These are phyloP conservation scores for Drosophila austrosaltans DNA, from an alignment of 2,888 invertebrate genomes.

Conservation along the genomic window DNA sequence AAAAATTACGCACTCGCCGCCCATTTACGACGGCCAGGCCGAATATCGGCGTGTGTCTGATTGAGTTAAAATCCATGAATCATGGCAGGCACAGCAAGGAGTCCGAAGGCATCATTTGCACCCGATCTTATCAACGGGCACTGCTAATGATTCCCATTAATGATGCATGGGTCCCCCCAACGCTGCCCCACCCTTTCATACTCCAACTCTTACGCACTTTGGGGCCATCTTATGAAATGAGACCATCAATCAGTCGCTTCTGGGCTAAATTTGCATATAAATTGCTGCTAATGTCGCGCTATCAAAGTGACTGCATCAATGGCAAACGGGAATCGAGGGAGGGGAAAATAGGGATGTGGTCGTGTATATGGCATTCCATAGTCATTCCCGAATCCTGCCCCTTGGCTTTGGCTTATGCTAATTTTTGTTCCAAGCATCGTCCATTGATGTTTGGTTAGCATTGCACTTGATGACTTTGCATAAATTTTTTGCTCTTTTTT, in stretches of 20 bases:
- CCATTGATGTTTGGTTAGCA: constrained; percentile 77
- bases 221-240: constrained; percentile 73
- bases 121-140: constrained; percentile 74
- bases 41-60: constrained; percentile 21
- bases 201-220: constrained; percentile 45
- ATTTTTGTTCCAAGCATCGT: constrained; percentile 72
- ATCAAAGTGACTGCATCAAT: constrained; percentile 81
- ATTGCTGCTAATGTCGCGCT: constrained; percentile 84
- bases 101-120: constrained; percentile 63
- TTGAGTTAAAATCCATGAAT: constrained; percentile 40
- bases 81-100: constrained; percentile 33
- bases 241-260: constrained; percentile 81
- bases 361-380: constrained; percentile 49
- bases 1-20: constrained; percentile 70
- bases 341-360: constrained; percentile 51
- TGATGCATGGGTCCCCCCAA: constrained; percentile 59
- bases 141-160: constrained; percentile 78
- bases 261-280: constrained; percentile 83
- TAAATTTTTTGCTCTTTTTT: constrained; percentile 49
- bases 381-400: constrained; percentile 36
- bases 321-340: neutral
- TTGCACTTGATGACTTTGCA: constrained; percentile 79
- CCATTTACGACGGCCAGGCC: constrained; percentile 29
- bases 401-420: constrained; percentile 67
- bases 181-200: constrained; percentile 23